phyloP scores from a whole-genome alignment of 1,140 invertebrate genomes.

The Elymnias hypermnestra region DNA sequence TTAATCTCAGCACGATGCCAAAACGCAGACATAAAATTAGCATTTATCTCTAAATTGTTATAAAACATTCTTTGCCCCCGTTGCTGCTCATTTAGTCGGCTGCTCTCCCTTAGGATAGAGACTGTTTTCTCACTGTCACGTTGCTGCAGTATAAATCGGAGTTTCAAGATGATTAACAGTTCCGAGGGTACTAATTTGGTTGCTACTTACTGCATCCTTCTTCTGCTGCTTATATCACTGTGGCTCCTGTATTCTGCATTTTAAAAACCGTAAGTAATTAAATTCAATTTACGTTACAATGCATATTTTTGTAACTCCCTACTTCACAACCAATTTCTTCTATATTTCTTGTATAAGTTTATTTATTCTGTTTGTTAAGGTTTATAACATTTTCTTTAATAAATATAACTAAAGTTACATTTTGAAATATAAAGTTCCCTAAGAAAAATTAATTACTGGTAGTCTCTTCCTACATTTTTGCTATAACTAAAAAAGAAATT shows the following conservation, averaged over 20 bases:
- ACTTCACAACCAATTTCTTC: no score
- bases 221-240: conserved; percentile 49
- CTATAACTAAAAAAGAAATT: no score
- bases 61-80: conserved; percentile 24
- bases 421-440: no score
- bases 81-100: conserved; percentile 12
- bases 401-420: no score
- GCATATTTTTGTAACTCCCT: no score
- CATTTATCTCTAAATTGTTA: conserved; percentile 35
- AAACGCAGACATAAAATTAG: conserved; percentile 49
- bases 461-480: no score
- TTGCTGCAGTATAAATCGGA: conserved; percentile 23
- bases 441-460: no score
- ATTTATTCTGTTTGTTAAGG: no score
- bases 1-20: conserved; percentile 49
- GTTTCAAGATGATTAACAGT: conserved; percentile 42
- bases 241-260: conserved; percentile 64
- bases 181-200: conserved; percentile 55
- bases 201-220: conserved; percentile 54
- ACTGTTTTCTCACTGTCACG: conserved; percentile 4
- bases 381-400: no score
- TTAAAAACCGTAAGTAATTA: conserved; percentile 38
- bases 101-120: conserved; percentile 3
- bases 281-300: no score
- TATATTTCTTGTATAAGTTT: no score